Conservation (phyloP, 1,140 invertebrate species). For the Drosophila lacteicornis region DNA sequence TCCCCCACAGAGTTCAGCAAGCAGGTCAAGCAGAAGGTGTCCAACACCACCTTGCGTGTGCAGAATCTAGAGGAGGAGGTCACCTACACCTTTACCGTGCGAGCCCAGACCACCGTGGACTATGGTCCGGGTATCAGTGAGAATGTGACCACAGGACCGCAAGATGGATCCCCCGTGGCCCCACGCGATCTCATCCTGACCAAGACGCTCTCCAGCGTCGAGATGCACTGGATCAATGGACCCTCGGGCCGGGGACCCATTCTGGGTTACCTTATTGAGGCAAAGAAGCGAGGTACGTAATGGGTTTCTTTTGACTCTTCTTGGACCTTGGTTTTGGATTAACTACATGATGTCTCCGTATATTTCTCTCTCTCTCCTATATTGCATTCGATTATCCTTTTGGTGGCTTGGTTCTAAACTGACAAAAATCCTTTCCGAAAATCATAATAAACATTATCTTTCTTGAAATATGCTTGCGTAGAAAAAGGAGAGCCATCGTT, state of each 20-base stretch:
- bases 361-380: constrained; percentile 16
- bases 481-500: constrained; percentile 83
- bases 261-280: constrained; percentile 97
- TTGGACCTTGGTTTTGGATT: constrained; percentile 9
- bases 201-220: constrained; percentile 93
- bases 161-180: constrained; percentile 93
- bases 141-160: constrained; percentile 97
- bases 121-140: constrained; percentile 91
- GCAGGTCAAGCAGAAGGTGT: constrained; percentile 97
- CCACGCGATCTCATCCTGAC: constrained; percentile 90
- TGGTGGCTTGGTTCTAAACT: constrained; percentile 66
- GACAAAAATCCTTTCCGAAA: constrained; percentile 16
- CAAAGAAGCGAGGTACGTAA: constrained; percentile 94
- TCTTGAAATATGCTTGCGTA: constrained; percentile 66
- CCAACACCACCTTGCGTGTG: constrained; percentile 91
- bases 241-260: constrained; percentile 93
- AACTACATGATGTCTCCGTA: constrained; percentile 8
- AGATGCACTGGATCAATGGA: constrained; percentile 95
- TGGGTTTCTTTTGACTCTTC: too few species aligned
- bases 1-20: constrained; percentile 91
- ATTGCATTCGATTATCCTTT: constrained; percentile 28
- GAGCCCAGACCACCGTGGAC: constrained; percentile 93
- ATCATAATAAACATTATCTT: constrained; percentile 7
- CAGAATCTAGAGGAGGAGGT: constrained; percentile 96
- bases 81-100: constrained; percentile 95